A percentile compares a stretch with the other conserved stretches of the same genome.
Evolutionary conservation across 1,140 invertebrate species (phyloP).

Genomic region (Lucilia sericata): DNA sequence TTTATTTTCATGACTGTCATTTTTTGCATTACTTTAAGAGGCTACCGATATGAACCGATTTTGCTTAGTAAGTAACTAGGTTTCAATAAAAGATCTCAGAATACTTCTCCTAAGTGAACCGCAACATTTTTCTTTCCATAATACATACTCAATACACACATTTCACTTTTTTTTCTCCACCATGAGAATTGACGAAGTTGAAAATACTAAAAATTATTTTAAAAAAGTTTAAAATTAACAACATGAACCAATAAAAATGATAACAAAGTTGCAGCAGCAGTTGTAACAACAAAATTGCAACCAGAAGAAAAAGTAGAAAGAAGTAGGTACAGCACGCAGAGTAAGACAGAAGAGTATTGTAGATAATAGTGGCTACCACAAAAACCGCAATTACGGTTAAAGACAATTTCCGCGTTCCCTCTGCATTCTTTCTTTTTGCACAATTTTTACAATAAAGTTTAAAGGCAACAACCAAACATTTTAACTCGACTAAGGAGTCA

Average conservation of each 20-base stretch:
- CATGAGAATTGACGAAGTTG: no score
- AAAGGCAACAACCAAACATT: background rate
- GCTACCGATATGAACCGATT: no score
- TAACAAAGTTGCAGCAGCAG: background rate
- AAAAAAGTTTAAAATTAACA: background rate
- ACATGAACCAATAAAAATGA: background rate
- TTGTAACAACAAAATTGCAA: background rate
- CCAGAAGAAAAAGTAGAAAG: background rate
- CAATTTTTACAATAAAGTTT: background rate
- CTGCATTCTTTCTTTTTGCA: background rate
- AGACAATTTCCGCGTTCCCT: constrained; percentile 17
- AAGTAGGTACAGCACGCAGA: no score
- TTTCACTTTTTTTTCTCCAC: no score
- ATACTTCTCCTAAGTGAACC: no score
- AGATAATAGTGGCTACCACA: background rate
- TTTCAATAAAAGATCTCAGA: no score
- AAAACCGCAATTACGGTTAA: constrained; percentile 26
- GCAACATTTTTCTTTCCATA: no score
- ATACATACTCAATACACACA: no score
- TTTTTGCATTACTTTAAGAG: no score
- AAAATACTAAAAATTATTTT: no score
- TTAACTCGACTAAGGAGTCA: background rate
- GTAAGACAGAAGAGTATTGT: background rate
- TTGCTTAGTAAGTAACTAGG: no score
- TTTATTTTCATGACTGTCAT: no score